Percentiles rank a stretch among this genome's conserved stretches.
These are phyloP conservation scores for Piaya cayana DNA, from an alignment of 2,113 vertebrate species.

Conservation along the genomic window DNA sequence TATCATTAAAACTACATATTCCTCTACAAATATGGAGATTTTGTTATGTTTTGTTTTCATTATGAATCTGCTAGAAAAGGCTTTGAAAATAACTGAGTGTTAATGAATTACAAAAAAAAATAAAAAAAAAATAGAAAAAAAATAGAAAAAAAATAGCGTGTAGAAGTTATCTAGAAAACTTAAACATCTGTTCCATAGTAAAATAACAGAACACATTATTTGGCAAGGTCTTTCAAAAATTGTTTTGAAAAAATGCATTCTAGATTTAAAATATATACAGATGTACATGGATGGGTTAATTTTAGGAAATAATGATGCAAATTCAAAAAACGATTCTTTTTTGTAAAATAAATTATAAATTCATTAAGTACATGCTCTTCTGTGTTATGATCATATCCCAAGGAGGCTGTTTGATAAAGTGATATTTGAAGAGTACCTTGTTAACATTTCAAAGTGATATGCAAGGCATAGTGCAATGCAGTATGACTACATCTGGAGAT, in stretches of 20 bases:
- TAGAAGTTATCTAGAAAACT: not conserved
- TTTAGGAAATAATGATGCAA: not conserved
- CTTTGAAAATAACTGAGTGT: not conserved
- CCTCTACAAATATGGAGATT: not conserved
- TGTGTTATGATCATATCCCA: not conserved
- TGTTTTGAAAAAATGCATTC: not conserved
- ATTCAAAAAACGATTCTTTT: not conserved
- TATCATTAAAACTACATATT: not conserved
- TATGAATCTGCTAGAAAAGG: not conserved
- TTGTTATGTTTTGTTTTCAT: not conserved
- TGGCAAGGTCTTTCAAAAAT: not conserved
- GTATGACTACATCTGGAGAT: not conserved
- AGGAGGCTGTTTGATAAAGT: not conserved
- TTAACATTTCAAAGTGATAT: not conserved
- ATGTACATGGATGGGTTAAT: not conserved
- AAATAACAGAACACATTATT: not conserved
- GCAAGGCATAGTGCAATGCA: not conserved
- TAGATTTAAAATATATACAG: not conserved
- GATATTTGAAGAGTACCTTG: not conserved
- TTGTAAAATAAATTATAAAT: not conserved
- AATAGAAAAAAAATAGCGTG: not conserved
- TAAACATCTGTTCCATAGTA: not conserved
- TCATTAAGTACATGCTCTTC: not conserved
- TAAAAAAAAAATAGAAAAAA: not conserved
- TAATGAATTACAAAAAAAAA: not conserved